Base-by-base conservation (phyloP, 2,113 vertebrate species). In the Bucco capensis region DNA sequence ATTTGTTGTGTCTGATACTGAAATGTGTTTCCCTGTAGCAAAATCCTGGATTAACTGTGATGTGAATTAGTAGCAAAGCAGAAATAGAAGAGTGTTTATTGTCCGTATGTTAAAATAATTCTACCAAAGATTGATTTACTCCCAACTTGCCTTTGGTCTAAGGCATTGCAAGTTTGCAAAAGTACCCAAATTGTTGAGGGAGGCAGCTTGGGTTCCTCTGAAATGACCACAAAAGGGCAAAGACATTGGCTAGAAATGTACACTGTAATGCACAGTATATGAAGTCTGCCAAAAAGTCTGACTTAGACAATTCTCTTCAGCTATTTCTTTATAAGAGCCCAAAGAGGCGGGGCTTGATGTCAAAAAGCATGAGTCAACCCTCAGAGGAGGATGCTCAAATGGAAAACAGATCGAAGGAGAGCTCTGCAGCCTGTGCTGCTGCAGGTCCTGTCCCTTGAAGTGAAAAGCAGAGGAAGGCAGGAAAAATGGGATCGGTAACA, bases 181-280 rank as follows among this genome's bases (percentile, higher is more conserved):
- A 71, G 40, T 24, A 75, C 31, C 67, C 65, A 83, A 69, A 93
- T 87, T 35, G 25, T 47, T 76, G 58, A 49, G 17, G 25, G 56
- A 81, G 66, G 85, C 22, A 54, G 71, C 61, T 94, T 19, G 6
- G 37, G 65, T 94, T 89, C 61, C 64, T 95, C 86, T 88, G 69
- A 95, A 91, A 92, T 89, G 64, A 95, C 78, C 82, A 92, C 86
- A 86, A 83, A 94, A 94, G 89, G 82, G 71, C 90, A 94, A 92
- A 94, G 81, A 65, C 65, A 31, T 72, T 79, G 81, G 51, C 82
- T 84, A 71, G n/a, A 73, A 89, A 64, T 12, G 23, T 38, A 60
- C 31, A 14, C 31, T 33, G 4, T 67, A 81, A 84, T 28, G 61
- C 58, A 62, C 4, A 40, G 58, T 50, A 33, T 42, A 13, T 37